Evolutionary conservation across 2,113 vertebrate species (phyloP).

Genomic region (Atlantisia rogersi): DNA sequence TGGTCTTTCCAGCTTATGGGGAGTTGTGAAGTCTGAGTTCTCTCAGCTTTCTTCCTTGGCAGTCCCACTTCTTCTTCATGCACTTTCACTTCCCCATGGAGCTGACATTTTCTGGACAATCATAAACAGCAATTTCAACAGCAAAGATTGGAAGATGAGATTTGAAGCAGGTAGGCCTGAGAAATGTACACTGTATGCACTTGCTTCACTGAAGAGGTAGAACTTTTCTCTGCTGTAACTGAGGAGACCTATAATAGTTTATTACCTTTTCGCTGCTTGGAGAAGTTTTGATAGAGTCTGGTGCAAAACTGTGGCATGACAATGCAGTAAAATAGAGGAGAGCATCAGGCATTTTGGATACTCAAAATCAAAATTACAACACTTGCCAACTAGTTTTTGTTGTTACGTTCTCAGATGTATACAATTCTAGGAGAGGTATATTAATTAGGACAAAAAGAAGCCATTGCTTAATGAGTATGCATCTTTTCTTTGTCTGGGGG

Average conservation of each 20-base stretch:
- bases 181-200: background rate
- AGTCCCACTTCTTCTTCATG: conserved; percentile 95
- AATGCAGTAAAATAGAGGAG: background rate
- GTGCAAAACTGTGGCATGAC: background rate
- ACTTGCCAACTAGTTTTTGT: background rate
- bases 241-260: background rate
- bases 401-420: background rate
- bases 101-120: conserved; percentile 99
- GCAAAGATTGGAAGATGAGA: conserved; percentile 97
- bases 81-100: conserved; percentile 91
- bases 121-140: conserved; percentile 96
- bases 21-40: conserved; percentile 95
- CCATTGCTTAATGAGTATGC: background rate
- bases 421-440: background rate
- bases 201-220: background rate
- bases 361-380: background rate
- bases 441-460: background rate
- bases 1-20: conserved; percentile 87
- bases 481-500: conserved; percentile 12
- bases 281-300: background rate
- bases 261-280: background rate
- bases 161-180: conserved; percentile 93
- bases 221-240: background rate
- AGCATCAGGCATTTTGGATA: background rate
- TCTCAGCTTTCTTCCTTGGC: conserved; percentile 95